These are phyloP conservation scores for Xestia ashworthii DNA, from an alignment of 2,888 invertebrate species.

Conservation along the genomic window DNA sequence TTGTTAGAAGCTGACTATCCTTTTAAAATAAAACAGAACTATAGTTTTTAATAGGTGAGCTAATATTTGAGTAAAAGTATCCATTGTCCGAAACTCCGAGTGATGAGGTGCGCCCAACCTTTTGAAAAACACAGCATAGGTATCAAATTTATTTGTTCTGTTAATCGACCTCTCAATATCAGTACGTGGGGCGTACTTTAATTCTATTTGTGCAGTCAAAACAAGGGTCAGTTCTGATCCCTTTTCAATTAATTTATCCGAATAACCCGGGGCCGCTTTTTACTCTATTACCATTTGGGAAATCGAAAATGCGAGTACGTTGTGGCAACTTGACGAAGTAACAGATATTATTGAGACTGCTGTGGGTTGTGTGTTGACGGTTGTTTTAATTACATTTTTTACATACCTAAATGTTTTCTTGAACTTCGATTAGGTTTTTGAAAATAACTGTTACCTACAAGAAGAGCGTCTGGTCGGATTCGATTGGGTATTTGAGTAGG, in stretches of 20 bases:
- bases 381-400: constrained; percentile 21
- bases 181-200: constrained; percentile 81
- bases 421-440: no score
- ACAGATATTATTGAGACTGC: constrained; percentile 37
- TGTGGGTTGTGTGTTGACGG: constrained; percentile 20
- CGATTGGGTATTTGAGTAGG: no score
- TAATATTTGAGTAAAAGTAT: constrained; percentile 14
- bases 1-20: neutral
- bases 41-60: constrained; percentile 22
- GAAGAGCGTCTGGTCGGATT: no score
- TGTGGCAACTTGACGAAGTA: constrained; percentile 61
- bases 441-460: no score
- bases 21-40: neutral
- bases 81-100: constrained; percentile 10
- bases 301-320: constrained; percentile 71
- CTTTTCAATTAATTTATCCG: constrained; percentile 85
- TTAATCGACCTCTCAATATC: constrained; percentile 84
- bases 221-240: constrained; percentile 82
- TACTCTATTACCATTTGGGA: constrained; percentile 76
- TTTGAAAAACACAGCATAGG: constrained; percentile 51
- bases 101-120: constrained; percentile 42
- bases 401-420: no score
- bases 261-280: constrained; percentile 75
- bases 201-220: constrained; percentile 87
- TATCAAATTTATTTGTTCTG: constrained; percentile 77